phyloP scores from a whole-genome alignment of 2,797 vertebrate species.

The Euphonia xanthogaster region DNA sequence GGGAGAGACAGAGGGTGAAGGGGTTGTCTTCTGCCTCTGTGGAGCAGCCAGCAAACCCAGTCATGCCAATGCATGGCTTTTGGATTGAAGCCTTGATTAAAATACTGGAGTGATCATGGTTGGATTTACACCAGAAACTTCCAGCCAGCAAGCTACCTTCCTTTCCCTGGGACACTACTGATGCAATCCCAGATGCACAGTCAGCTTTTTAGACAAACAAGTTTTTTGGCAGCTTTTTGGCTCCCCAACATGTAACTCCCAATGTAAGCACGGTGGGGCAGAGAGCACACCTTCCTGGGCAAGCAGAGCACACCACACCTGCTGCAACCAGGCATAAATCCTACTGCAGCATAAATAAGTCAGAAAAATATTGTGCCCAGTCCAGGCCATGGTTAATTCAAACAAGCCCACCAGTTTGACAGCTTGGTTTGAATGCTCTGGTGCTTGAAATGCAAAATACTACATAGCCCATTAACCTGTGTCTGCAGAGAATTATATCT shows the following conservation, averaged over 20 bases:
- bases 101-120: background rate
- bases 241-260: background rate
- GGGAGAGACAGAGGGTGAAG: background rate
- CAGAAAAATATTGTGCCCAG: background rate
- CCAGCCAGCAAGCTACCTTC: background rate
- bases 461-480: conserved; percentile 6
- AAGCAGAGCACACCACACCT: rapidly evolving
- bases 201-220: background rate
- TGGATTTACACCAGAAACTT: background rate
- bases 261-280: background rate
- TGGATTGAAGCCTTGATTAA: background rate
- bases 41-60: background rate
- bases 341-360: background rate
- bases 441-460: conserved; percentile 50
- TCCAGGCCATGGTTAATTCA: conserved; percentile 20
- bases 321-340: background rate
- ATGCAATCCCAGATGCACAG: background rate
- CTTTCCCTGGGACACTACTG: background rate
- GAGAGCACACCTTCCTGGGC: background rate
- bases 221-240: background rate
- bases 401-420: conserved; percentile 13
- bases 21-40: background rate
- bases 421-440: conserved; percentile 15
- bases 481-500: conserved; percentile 15
- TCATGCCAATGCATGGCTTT: background rate